Evolutionary conservation across 2,113 vertebrate genomes (phyloP), one percentile per base, ranked within the genome.

Genomic region (Porphyrio hochstetteri): DNA sequence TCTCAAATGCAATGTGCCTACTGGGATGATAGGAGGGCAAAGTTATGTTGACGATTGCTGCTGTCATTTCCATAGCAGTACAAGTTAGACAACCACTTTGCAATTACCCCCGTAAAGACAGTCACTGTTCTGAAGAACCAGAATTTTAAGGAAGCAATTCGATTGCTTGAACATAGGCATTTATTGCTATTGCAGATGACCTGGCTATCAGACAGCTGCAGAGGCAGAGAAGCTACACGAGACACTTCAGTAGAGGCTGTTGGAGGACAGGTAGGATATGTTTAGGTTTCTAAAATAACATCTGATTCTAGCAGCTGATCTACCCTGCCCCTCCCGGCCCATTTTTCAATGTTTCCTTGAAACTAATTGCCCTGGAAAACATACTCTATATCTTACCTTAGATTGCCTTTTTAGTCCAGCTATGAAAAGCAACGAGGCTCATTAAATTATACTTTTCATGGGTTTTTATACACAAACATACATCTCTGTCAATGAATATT

Each of bases 11-110:
- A 72, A 40, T 27, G 14, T 57, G 8, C 5, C 24, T 76, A 3
- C 16, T n/a, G 35, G 10, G 14, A 61, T 13, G 28, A 48, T 6
- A 18, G 2, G 0, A 0, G 7, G 4, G 4, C 12, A 68, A 71
- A 91, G 21, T 72, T 53, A 36, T 13, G 10, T 17, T 75, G 33
- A 69, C 11, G 56, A 19, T 13, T 68, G 42, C 7, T 38, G 33
- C 42, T 76, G 10, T 38, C 4, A 16, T 64, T 95, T 93, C 57
- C 18, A 10, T 82, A 79, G 68, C 7, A 40, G 21, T 44, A 82
- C 16, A 33, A 35, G 46, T 65, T 40, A 74, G 40, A 70, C 24
- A 55, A 38, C 35, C 15, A 78, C 31, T 50, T 60, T 65, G 35
- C 7, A 33, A 2, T 68, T 72, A 48, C 27, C 23, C 71, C 52